These are phyloP conservation scores for Paradisaea rubra DNA, from an alignment of 2,113 vertebrate species.

Conservation along the genomic window DNA sequence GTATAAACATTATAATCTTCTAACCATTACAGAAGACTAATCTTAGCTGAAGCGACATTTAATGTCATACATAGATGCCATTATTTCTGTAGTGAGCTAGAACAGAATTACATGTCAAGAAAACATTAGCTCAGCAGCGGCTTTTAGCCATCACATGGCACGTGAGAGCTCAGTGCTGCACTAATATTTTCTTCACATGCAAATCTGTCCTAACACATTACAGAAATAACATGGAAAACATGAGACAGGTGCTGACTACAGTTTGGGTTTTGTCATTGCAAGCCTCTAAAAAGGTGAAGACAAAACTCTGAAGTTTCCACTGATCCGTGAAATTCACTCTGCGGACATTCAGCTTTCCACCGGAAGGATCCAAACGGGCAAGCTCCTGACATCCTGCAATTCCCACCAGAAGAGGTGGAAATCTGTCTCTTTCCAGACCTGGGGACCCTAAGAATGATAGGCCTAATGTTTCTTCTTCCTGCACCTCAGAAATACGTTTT, in stretches of 20 bases:
- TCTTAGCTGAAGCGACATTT: conserved; percentile 28
- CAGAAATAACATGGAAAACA: conserved; percentile 29
- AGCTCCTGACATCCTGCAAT: not conserved
- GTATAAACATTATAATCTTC: conserved; percentile 51
- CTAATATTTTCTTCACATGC: conserved; percentile 1
- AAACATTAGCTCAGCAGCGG: not conserved
- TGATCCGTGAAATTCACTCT: not conserved
- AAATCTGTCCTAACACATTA: conserved; percentile 18
- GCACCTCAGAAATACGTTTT: not conserved
- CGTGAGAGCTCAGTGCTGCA: not conserved
- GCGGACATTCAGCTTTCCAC: not conserved
- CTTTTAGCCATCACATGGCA: not conserved
- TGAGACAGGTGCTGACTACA: not conserved
- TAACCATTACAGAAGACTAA: conserved; percentile 39
- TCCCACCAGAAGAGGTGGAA: not conserved
- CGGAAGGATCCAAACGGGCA: not conserved
- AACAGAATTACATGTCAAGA: not conserved
- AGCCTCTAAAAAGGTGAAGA: not conserved
- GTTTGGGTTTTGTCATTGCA: not conserved
- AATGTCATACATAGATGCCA: not conserved
- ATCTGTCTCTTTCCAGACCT: not conserved
- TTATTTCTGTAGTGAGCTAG: conserved; percentile 2
- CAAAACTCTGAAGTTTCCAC: not conserved
- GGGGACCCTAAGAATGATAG: not conserved
- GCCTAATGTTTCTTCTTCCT: not conserved